Evolutionary conservation across 1,140 invertebrate genomes (phyloP).

Genomic region (Caenorhabditis remanei): DNA sequence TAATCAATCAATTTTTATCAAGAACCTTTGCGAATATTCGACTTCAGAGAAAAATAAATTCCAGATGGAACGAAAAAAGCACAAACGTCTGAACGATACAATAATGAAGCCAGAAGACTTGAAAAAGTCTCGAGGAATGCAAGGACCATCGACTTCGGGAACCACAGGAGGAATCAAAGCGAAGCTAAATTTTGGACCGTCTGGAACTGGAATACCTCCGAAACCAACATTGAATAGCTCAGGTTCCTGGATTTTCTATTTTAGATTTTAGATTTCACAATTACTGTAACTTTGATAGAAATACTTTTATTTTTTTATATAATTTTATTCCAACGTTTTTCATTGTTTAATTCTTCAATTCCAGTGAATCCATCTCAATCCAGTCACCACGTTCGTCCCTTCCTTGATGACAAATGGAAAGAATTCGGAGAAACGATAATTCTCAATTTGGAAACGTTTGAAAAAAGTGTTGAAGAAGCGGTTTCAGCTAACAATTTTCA

Average conservation of each 20-base stretch:
- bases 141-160: background rate
- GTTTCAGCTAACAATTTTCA: background rate
- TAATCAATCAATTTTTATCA: too few species aligned
- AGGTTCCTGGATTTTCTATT: background rate
- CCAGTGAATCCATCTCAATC: conserved; percentile 37
- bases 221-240: conserved; percentile 14
- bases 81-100: conserved; percentile 40
- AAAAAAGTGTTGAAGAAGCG: conserved; percentile 1
- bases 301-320: too few species aligned
- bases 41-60: too few species aligned
- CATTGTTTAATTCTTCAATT: background rate
- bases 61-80: conserved; percentile 21
- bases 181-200: conserved; percentile 8
- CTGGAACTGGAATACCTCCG: background rate
- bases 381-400: background rate
- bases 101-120: conserved; percentile 37
- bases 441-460: conserved; percentile 20
- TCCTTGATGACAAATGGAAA: conserved; percentile 41
- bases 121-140: background rate
- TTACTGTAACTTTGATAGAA: too few species aligned
- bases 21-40: too few species aligned
- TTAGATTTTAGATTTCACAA: background rate
- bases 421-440: conserved; percentile 10
- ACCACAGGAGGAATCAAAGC: conserved; percentile 27
- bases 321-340: too few species aligned